Base-by-base conservation (phyloP, 1,140 invertebrate genomes). In the Phortica variegata region DNA sequence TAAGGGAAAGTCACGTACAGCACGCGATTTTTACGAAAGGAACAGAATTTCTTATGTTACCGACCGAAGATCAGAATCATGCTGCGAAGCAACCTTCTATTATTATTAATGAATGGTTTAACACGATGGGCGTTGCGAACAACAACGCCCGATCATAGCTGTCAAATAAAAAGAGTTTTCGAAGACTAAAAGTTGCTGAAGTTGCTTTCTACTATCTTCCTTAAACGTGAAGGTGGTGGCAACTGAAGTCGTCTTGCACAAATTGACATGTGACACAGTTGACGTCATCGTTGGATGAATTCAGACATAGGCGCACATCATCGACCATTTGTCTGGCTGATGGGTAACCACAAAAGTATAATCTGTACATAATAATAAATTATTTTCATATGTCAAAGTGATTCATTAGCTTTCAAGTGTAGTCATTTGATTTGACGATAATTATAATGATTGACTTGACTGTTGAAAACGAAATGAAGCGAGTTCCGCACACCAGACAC, bases 91-190 rank as follows among this genome's bases (percentile, higher is more conserved):
- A 34, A n/a, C n/a, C n/a, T n/a, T n/a, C 62, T 62, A 71, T 71
- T 71, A 71, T 66, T 71, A 71, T 71, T 71, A 71, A 71, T 71
- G 66, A 62, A 62, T 66, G 60, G 49, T 54, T 50, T 71, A 71
- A 71, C 66, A 63, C 66, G 60, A 63, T 71, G 66, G 66, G 66
- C 66, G 66, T 62, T 59, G 49, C 60, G 47, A 40, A 38, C 33
- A 39, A 38, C 49, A 51, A 15, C 36, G 23, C 17, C 36, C 23
- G 31, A 42, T 39, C 44, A 45, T 40, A 42, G 29, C 44, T 55
- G 52, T 60, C 57, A 60, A 15, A 34, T 8, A 20, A 56, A 47
- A 66, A 55, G 21, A 62, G 47, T 52, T 53, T 53, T 65, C 47
- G 31, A 19, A 19, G 10, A 7, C 15, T 18, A 15, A 37, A 38